These are phyloP conservation scores for Sturmia bella DNA, from an alignment of 2,888 invertebrate genomes.

Conservation along the genomic window DNA sequence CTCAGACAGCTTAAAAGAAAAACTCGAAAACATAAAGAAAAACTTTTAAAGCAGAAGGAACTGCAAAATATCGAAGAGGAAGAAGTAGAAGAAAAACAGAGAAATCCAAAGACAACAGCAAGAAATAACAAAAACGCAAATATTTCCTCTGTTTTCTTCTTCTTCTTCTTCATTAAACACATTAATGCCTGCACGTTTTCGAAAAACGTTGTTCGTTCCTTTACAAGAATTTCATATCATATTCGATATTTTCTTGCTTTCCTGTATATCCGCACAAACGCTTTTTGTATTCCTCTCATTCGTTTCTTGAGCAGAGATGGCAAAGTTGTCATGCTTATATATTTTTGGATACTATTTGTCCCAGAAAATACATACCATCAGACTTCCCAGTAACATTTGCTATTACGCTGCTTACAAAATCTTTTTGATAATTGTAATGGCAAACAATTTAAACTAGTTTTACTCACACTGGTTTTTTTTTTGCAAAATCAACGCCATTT, in stretches of 20 bases:
- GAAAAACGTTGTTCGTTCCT: constrained; percentile 21
- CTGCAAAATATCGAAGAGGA: too few species aligned
- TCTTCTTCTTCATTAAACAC: constrained; percentile 31
- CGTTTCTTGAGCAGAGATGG: constrained; percentile 12
- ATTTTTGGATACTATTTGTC: too few species aligned
- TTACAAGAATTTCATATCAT: constrained; percentile 28
- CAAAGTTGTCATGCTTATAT: too few species aligned
- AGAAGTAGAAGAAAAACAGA: constrained; percentile 6
- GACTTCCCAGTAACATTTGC: too few species aligned
- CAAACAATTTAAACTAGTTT: too few species aligned
- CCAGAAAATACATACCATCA: too few species aligned
- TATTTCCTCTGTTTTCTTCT: constrained; percentile 11
- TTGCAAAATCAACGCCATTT: too few species aligned
- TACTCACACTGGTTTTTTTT: too few species aligned
- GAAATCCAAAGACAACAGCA: constrained; percentile 37
- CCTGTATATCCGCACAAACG: neutral
- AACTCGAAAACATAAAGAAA: constrained; percentile 31
- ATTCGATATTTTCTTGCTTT: constrained; percentile 13
- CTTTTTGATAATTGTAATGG: too few species aligned
- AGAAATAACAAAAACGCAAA: constrained; percentile 10
- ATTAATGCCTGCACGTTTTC: constrained; percentile 45
- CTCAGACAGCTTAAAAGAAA: constrained; percentile 18
- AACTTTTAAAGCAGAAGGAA: constrained; percentile 29
- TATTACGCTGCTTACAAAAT: too few species aligned
- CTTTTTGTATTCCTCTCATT: constrained; percentile 16